Base-by-base conservation (phyloP, 2,888 invertebrate species). In the Carpatolechia fugitivella region DNA sequence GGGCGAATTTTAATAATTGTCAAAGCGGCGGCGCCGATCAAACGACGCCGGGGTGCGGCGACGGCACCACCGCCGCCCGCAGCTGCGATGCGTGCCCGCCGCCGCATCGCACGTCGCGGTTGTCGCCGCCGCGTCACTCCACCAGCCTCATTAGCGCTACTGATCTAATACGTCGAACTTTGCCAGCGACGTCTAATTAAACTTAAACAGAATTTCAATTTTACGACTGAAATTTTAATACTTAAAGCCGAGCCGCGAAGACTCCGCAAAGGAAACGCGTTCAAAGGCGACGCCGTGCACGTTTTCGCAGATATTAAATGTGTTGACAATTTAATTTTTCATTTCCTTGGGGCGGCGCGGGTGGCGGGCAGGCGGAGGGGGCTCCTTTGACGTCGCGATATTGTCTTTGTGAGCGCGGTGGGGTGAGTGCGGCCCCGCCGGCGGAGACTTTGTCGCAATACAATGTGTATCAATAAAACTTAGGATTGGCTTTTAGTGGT, bases 1-100 rank as follows among this genome's bases (percentile, higher is more conserved):
- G 85, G 89, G 89, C 90, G 86, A 90, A 91, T 91, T 91, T 91
- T 91, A 90, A 91, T 91, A 91, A 91, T 90, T 91, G 91, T 91
- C 91, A 91, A 91, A 91, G 91, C 90, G 89, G 85, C 90, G 90
- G 90, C 85, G 78, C 76, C 89, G 88, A 90, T 90, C 90, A 90
- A 90, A 90, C 86, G 87, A 80, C 16, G 57, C 56, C 49, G 55
- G 58, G 59, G 61, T 60, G 68, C 55, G 62, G 60, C 63, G 60
- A 54, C 65, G 65, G 62, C 62, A 62, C 54, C 54, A 54, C 55
- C 48, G 44, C n/a, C 49, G 54, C 68, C 64, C 74, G 76, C 80
- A 80, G 83, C 80, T 80, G 85, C 73, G 83, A 83, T 85, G 85
- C 85, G 82, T 83, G 85, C 84, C 76, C 80, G 77, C 83, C 85